Base-by-base conservation (phyloP, 2,888 invertebrate genomes). In the Aleiodes testaceus region DNA sequence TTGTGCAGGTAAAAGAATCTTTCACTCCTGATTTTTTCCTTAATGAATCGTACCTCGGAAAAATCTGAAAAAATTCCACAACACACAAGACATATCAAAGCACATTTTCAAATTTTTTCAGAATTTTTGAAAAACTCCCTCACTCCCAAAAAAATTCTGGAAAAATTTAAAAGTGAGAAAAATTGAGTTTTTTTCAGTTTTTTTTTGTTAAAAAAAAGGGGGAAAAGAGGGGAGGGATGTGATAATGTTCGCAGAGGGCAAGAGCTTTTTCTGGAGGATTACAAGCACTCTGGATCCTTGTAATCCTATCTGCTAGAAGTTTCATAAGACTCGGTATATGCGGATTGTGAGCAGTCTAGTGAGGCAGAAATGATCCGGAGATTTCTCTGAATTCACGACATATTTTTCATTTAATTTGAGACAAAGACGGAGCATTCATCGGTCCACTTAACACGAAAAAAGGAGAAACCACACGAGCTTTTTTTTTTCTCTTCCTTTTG, bases 401-500 rank as follows among this genome's bases (percentile, higher is more conserved):
- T 22, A 45, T 44, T 63, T 45, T 11, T 45, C 11, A 5, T 64
- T 36, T 64, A 12, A 45, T 36, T 52, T 44, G 52, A 66, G 20
- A 20, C 14, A 22, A 53, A 12, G n/a, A 44, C 9, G 4, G 14
- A 44, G 22, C n/a, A 66, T 66, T 66, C 20, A 66, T 36, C 20
- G 16, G 42, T 52, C 9, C 30, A 22, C 30, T 45, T 65, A 26
- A 14, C 14, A 36, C 68, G 45, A 63, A 73, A 36, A 64, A 52
- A 20, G 44, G 69, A 64, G 63, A 53, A 20, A 44, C 22, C 14
- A 44, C 44, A 66, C 55, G 44, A 30, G 47, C 61, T 53, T 47
- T 44, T 69, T 66, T 69, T 64, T 50, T 64, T 71, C 65, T 70
- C 73, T 66, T 30, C 30, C 50, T 63, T 69, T 72, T 66, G 26